Evolutionary conservation across 1,140 invertebrate species (phyloP).

Genomic region (Lucilia cuprina): DNA sequence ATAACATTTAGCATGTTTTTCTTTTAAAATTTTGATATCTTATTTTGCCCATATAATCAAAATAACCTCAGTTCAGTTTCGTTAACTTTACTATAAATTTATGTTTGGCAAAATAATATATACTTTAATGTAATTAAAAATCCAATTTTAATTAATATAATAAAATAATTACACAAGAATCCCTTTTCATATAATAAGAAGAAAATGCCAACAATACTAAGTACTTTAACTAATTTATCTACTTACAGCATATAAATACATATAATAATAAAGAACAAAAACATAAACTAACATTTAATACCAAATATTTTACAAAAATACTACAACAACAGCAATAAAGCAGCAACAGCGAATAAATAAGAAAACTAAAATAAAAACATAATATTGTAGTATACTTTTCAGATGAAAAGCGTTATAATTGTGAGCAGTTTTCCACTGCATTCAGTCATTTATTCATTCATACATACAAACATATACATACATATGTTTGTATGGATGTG

Average conservation of each 20-base stretch:
- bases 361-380: not conserved
- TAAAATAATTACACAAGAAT: not conserved
- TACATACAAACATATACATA: no score
- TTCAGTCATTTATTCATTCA: no score
- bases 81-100: no score
- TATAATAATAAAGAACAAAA: not conserved
- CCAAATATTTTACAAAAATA: not conserved
- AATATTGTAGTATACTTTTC: not conserved
- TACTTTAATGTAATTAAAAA: slow-evolving; percentile 23
- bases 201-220: not conserved
- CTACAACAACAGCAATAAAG: not conserved
- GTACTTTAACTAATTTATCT: slow-evolving; percentile 27
- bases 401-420: not conserved
- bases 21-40: no score
- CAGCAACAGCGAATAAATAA: not conserved
- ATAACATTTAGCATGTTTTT: no score
- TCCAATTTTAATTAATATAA: slow-evolving; percentile 31
- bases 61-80: no score
- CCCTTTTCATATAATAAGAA: not conserved
- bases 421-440: not conserved
- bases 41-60: no score
- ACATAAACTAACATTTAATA: not conserved
- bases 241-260: no score
- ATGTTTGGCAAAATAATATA: not conserved
- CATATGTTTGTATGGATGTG: no score